Evolutionary conservation across 2,797 vertebrate genomes (phyloP).

Genomic region (Myoxocephalus aenaeus): DNA sequence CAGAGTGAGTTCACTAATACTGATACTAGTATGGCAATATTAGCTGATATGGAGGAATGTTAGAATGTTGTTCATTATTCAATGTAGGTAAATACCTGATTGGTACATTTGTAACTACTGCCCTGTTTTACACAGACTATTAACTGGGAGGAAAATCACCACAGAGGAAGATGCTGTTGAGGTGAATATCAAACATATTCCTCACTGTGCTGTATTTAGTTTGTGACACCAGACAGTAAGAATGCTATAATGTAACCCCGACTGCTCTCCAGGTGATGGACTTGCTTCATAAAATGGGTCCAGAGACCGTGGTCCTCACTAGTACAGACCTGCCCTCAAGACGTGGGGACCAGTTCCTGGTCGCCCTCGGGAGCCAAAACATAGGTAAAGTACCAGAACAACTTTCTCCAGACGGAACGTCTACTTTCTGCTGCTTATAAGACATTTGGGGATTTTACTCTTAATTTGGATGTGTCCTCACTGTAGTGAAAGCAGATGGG

Average conservation of each 20-base stretch:
- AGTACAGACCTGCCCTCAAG: slow-evolving; percentile 92
- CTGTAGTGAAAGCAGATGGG: slow-evolving; percentile 87
- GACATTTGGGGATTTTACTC: background rate
- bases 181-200: slow-evolving; percentile 75
- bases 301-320: slow-evolving; percentile 95
- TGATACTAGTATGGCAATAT: background rate
- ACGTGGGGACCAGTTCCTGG: slow-evolving; percentile 88
- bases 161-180: slow-evolving; percentile 90
- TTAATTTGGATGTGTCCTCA: slow-evolving; percentile 1
- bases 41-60: background rate
- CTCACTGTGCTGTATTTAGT: background rate
- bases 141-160: slow-evolving; percentile 91
- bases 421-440: background rate
- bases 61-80: background rate
- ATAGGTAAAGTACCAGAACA: slow-evolving; percentile 76
- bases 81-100: background rate
- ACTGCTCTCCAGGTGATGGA: slow-evolving; percentile 91
- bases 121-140: slow-evolving; percentile 80
- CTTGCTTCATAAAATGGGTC: slow-evolving; percentile 93
- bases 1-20: slow-evolving; percentile 89
- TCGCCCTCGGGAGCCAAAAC: slow-evolving; percentile 93
- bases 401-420: background rate
- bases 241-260: background rate
- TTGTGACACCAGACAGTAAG: background rate
- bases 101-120: background rate